These are phyloP conservation scores for Ceriagrion tenellum DNA, from an alignment of 2,888 invertebrate species.

Conservation along the genomic window DNA sequence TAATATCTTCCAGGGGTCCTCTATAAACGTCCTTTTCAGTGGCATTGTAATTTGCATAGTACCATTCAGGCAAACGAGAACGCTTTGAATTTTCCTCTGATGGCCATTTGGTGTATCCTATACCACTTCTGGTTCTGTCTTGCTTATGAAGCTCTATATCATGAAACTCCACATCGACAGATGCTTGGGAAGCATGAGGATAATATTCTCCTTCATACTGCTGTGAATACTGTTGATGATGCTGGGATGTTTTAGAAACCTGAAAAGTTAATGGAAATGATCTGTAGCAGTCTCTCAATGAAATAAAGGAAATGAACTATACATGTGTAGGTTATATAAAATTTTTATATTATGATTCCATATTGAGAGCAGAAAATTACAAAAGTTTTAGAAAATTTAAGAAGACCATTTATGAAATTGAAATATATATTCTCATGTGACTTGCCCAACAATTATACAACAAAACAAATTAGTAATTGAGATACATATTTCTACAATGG, in stretches of 20 bases:
- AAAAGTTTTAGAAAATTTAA: too few relatives aligned
- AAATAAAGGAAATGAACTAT: too few relatives aligned
- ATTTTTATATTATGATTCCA: too few relatives aligned
- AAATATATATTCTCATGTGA: too few relatives aligned
- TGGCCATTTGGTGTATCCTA: constrained; percentile 58
- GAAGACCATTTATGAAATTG: too few relatives aligned
- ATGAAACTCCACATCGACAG: background rate
- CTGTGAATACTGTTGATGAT: background rate
- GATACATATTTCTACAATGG: too few relatives aligned
- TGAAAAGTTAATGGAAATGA: background rate
- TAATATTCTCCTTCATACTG: constrained; percentile 44
- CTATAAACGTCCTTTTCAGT: constrained; percentile 37
- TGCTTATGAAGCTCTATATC: constrained; percentile 37
- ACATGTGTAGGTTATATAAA: too few relatives aligned
- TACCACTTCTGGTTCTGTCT: constrained; percentile 24
- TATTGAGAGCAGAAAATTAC: too few relatives aligned
- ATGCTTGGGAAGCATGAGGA: constrained; percentile 24
- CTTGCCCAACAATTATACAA: too few relatives aligned
- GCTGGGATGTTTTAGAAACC: background rate
- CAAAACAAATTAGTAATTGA: too few relatives aligned
- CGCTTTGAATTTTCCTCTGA: constrained; percentile 30
- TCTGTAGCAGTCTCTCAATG: too few relatives aligned
- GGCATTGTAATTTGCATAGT: constrained; percentile 48
- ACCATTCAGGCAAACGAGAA: constrained; percentile 39
- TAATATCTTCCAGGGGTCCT: constrained; percentile 46